Conservation (phyloP, 2,113 vertebrate species). For the Campylomormyrus tamandua region DNA sequence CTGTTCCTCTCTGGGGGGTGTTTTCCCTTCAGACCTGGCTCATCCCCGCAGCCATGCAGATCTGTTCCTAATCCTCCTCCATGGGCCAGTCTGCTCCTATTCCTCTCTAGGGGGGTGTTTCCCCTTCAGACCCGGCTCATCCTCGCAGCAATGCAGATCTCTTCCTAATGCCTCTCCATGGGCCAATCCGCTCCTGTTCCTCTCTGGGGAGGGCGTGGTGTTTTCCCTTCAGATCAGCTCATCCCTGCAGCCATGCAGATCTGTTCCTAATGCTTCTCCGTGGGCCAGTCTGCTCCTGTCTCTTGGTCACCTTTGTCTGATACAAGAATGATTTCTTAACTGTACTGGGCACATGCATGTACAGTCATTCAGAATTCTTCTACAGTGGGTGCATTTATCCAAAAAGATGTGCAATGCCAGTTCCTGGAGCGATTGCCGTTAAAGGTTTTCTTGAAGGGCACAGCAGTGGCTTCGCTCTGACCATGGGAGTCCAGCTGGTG, state of each 20-base stretch:
- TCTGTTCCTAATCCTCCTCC: conserved; percentile 30
- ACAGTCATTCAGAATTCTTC: not conserved
- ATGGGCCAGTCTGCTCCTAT: conserved; percentile 20
- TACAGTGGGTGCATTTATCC: not conserved
- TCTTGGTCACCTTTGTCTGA: not conserved
- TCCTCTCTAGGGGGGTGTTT: not conserved
- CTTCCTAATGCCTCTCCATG: too few species aligned
- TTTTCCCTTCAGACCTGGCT: not conserved
- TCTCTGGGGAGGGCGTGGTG: not conserved
- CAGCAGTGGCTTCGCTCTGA: not conserved
- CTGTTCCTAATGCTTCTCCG: conserved; percentile 30
- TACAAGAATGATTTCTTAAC: not conserved
- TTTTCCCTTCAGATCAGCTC: not conserved
- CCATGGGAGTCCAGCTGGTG: not conserved
- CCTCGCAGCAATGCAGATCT: too few species aligned
- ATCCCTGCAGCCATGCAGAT: not conserved
- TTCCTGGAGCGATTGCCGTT: not conserved
- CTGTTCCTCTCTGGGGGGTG: not conserved
- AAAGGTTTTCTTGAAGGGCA: not conserved
- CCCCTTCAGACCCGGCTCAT: not conserved
- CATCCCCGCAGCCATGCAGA: not conserved
- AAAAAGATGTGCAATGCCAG: not conserved
- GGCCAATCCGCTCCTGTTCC: too few species aligned
- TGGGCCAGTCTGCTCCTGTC: conserved; percentile 21
- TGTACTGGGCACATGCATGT: not conserved